Conservation (phyloP, 2,113 vertebrate genomes). For the Hyaena hyaena region DNA sequence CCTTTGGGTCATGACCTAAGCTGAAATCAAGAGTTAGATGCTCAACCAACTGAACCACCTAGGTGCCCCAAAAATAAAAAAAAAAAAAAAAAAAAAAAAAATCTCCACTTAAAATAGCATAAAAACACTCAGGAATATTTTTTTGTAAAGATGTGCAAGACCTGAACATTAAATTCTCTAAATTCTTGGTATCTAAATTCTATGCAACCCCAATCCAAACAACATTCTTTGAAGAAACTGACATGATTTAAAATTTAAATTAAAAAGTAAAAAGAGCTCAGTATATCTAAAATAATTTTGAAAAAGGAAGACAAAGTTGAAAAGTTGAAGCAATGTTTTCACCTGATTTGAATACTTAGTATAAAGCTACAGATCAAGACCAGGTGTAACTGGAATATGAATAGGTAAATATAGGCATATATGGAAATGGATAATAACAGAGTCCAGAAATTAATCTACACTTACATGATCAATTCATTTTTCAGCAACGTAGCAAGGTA, state of each 20-base stretch:
- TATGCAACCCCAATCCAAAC: neutral
- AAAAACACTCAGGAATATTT: neutral
- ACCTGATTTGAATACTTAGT: neutral
- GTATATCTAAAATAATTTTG: neutral
- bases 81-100: neutral
- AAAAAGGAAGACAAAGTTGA: neutral
- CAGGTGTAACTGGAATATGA: neutral
- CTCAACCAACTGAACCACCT: too few species aligned
- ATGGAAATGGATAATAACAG: neutral
- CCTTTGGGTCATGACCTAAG: too few species aligned
- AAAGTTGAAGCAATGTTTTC: neutral
- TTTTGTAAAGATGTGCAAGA: neutral
- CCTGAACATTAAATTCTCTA: neutral
- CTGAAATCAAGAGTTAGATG: too few species aligned
- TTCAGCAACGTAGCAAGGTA: neutral
- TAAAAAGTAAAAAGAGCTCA: neutral
- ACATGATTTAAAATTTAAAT: neutral
- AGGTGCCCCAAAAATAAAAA: too few species aligned
- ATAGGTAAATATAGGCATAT: neutral
- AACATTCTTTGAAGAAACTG: neutral
- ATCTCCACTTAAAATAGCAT: constrained; percentile 15
- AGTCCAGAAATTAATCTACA: neutral
- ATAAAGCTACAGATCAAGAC: neutral
- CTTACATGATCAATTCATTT: neutral
- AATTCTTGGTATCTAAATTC: neutral